These are phyloP conservation scores for Drosophila falleni DNA, from an alignment of 2,888 invertebrate genomes.

Conservation along the genomic window DNA sequence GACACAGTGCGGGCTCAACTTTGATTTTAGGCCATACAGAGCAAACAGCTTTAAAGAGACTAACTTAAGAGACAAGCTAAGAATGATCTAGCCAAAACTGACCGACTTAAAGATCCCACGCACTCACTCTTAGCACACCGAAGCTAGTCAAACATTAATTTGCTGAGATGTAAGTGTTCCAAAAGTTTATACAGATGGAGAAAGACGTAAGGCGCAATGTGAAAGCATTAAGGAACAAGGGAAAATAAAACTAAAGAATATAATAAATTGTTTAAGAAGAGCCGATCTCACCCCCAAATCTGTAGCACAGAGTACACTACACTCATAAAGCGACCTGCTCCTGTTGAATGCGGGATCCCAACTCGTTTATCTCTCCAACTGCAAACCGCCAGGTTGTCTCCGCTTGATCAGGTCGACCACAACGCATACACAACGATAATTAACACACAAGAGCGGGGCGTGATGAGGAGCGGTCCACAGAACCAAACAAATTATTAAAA, in stretches of 20 bases:
- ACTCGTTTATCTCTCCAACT: slow-evolving; percentile 72
- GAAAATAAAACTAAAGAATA: slow-evolving; percentile 35
- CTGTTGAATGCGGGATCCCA: slow-evolving; percentile 62
- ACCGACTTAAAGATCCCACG: slow-evolving; percentile 1
- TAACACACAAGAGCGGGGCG: slow-evolving; percentile 78
- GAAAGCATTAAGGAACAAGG: slow-evolving; percentile 10
- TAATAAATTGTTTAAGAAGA: slow-evolving; percentile 73
- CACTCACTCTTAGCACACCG: background rate
- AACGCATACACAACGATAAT: slow-evolving; percentile 60
- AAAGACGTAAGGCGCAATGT: slow-evolving; percentile 19
- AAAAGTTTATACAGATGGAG: background rate
- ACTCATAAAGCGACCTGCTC: slow-evolving; percentile 57
- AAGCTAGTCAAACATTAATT: no score
- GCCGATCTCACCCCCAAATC: slow-evolving; percentile 76
- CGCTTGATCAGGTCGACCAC: slow-evolving; percentile 30
- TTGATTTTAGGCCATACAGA: slow-evolving; percentile 35
- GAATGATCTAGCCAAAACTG: slow-evolving; percentile 3
- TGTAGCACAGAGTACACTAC: slow-evolving; percentile 30
- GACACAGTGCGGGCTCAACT: slow-evolving; percentile 25
- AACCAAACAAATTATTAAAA: slow-evolving; percentile 83
- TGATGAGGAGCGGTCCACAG: slow-evolving; percentile 71
- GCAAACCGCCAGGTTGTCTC: slow-evolving; percentile 66
- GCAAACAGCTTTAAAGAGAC: background rate
- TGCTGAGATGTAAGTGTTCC: no score
- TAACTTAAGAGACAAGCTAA: slow-evolving; percentile 5